Base-by-base conservation (phyloP, 92 coral and sea anemone species). In the Heteractis magnifica region DNA sequence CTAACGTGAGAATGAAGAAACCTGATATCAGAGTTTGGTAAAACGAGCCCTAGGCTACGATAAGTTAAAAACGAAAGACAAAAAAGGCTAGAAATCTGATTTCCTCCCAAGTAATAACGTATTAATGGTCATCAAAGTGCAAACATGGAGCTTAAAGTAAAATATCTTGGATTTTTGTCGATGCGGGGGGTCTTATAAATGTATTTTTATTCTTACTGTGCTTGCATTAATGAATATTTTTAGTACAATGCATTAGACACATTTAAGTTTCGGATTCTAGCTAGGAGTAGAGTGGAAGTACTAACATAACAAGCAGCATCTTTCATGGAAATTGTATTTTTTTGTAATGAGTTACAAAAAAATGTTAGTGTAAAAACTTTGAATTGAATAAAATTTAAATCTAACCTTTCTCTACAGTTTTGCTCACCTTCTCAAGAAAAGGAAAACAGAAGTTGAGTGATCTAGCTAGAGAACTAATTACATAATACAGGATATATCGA, bases 91-190 rank as follows among this genome's bases (percentile, higher is more conserved):
- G 70, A 62, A 59, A 62, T 62, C 23, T 62, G 70, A 62, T 62
- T 62, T 62, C 70, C 70, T 18, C 23, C 2, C 26, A 62, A 62
- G 20, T 18, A 62, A 12, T 62, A 3, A 18, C n/a, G 44, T 62
- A 62, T 62, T 62, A 62, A 62, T 62, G 70, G 70, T 18, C 44
- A 18, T 62, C 26, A n/a, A 62, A 62, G 70, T 62, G 70, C 70
- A 62, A 62, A 62, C 70, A 62, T 23, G 10, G 26, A 18, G 70
- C 70, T 62, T 62, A 62, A 23, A 62, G 70, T 18, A 62, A 62
- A 62, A 18, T 18, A 18, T 16, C 34, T 12, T 34, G 20, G 26
- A 62, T 62, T 62, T 62, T 8, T 18, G 6, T 18, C 18, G 70
- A 12, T 62, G 70, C 70, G 70, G 70, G 34, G 70, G 3, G 26